Conservation (phyloP, 2,888 invertebrate genomes). For the Drosophila stalkeri region DNA sequence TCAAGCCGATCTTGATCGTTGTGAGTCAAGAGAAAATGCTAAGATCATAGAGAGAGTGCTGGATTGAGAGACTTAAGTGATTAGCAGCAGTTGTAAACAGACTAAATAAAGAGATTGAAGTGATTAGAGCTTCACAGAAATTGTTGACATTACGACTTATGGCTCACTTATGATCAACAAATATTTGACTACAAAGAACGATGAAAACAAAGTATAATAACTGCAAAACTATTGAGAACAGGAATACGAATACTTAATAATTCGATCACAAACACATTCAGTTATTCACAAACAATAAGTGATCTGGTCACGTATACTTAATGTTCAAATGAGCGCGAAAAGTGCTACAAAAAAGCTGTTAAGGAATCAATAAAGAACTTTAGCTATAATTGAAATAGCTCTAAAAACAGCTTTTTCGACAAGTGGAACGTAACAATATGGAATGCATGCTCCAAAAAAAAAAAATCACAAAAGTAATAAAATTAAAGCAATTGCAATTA, state of each 20-base stretch:
- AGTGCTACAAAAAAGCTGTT: background rate
- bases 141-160: background rate
- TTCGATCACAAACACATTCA: background rate
- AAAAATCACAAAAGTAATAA: background rate
- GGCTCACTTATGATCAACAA: slow-evolving; percentile 4
- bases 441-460: background rate
- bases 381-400: background rate
- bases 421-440: slow-evolving; percentile 23
- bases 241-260: background rate
- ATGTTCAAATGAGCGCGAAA: background rate
- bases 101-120: background rate
- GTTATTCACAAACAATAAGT: background rate
- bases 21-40: background rate
- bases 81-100: background rate
- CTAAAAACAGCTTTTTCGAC: slow-evolving; percentile 7
- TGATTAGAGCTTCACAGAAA: slow-evolving; percentile 4
- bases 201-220: background rate
- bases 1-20: background rate
- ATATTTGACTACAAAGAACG: background rate
- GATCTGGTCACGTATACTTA: background rate
- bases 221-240: background rate
- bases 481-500: slow-evolving; percentile 5
- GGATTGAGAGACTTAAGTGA: background rate
- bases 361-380: background rate
- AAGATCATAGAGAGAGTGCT: background rate